Conservation (phyloP, 2,888 invertebrate genomes). For the Scrobipalpa atriplicella region DNA sequence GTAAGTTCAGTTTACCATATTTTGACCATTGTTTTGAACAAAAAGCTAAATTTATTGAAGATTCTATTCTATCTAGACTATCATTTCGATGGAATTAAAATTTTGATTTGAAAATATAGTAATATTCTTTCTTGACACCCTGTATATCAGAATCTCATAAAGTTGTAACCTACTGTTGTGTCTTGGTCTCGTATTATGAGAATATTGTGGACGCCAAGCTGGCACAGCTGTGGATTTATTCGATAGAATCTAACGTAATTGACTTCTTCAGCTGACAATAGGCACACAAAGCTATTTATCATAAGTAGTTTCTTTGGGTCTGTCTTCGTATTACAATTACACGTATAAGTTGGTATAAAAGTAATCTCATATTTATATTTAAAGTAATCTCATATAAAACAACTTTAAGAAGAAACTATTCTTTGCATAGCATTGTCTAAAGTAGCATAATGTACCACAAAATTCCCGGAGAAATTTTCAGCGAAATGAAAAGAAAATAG, state of each 20-base stretch:
- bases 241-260: conserved; percentile 4
- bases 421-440: not conserved
- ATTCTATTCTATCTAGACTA: no score
- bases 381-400: no score
- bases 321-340: not conserved
- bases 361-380: no score
- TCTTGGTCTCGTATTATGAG: not conserved
- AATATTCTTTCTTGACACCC: not conserved
- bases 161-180: conserved; percentile 6
- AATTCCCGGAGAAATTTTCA: not conserved
- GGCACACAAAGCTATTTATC: not conserved
- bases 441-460: not conserved
- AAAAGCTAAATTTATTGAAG: no score
- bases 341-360: no score
- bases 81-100: no score
- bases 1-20: no score
- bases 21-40: no score
- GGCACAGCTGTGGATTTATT: conserved; percentile 11
- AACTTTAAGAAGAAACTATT: not conserved
- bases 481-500: conserved; percentile 2
- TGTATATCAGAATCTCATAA: not conserved
- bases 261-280: conserved; percentile 3
- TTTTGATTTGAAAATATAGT: no score
- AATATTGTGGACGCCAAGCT: conserved; percentile 3
- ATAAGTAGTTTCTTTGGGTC: not conserved